phyloP scores from a whole-genome alignment of 2,797 vertebrate genomes.

The Crenichthys baileyi region DNA sequence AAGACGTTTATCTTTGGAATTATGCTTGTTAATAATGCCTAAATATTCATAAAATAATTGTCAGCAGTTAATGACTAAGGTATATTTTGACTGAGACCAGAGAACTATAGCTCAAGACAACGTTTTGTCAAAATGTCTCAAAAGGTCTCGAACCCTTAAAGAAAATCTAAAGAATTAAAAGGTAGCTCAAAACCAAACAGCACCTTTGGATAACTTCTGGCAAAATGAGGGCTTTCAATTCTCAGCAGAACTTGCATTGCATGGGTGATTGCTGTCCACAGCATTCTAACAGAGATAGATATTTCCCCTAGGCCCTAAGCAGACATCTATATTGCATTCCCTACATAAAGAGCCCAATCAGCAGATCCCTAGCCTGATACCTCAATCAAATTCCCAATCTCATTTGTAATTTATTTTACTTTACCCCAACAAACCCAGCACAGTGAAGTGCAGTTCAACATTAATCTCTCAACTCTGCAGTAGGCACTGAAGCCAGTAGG shows the following conservation, averaged over 20 bases:
- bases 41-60: background rate
- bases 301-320: conserved; percentile 33
- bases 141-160: background rate
- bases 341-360: conserved; percentile 57
- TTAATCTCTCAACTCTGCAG: conserved; percentile 44
- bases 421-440: conserved; percentile 38
- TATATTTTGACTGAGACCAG: background rate
- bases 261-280: conserved; percentile 4
- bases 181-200: background rate
- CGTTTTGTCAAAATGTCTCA: background rate
- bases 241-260: conserved; percentile 3
- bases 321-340: conserved; percentile 59
- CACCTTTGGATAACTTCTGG: background rate
- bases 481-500: conserved; percentile 35
- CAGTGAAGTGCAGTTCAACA: conserved; percentile 48
- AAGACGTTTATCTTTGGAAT: too few relatives aligned
- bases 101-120: background rate
- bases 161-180: background rate
- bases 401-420: conserved; percentile 66
- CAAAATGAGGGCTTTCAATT: background rate
- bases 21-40: background rate
- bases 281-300: conserved; percentile 29
- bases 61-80: background rate
- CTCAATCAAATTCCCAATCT: conserved; percentile 59
- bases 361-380: conserved; percentile 53